Conservation (phyloP, 2,113 vertebrate genomes). For the Gavia stellata region DNA sequence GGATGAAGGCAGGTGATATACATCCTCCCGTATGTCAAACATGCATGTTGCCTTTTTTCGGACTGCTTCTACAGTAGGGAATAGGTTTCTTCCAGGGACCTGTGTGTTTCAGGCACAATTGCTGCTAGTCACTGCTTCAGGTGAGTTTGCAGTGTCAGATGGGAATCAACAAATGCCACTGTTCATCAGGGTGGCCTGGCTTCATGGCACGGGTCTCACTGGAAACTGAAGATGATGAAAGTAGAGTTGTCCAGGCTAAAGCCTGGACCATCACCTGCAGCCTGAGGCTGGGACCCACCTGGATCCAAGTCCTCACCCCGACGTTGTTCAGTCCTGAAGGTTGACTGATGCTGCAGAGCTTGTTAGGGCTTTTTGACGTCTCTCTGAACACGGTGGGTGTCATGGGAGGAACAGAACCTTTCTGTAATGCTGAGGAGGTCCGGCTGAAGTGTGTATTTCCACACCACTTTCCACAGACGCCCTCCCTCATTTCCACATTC, state of each 20-base stretch:
- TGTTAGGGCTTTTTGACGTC: not conserved
- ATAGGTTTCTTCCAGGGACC: not conserved
- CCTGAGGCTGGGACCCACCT: not conserved
- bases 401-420: not conserved
- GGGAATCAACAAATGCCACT: not conserved
- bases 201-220: not conserved
- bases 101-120: not conserved
- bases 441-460: not conserved
- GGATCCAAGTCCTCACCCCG: not conserved
- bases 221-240: not conserved
- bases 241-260: not conserved
- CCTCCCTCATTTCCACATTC: not conserved
- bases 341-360: not conserved
- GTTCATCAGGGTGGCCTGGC: not conserved
- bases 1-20: not conserved
- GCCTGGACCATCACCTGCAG: not conserved
- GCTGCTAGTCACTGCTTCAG: not conserved
- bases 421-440: not conserved
- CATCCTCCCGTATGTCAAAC: not conserved
- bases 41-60: not conserved
- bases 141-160: not conserved
- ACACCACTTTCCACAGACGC: not conserved
- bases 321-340: accelerated
- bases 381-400: accelerated
- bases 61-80: not conserved